Evolutionary conservation across 2,797 vertebrate genomes (phyloP).

Genomic region (Darevskia mixta): DNA sequence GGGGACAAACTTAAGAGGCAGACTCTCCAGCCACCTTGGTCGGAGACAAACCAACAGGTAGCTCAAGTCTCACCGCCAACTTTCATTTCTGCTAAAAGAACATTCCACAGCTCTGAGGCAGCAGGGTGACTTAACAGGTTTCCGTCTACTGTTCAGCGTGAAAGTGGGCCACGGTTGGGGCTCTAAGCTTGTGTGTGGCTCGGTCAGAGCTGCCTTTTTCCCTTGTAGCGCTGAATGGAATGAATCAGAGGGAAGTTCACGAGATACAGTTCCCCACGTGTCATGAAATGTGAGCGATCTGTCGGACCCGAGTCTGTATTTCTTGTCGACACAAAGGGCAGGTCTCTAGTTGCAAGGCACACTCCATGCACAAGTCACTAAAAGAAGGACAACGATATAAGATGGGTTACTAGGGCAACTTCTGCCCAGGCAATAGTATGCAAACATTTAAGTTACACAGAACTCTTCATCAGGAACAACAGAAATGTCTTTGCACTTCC

Average conservation of each 20-base stretch:
- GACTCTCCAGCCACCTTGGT: conserved; percentile 58
- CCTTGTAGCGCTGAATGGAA: conserved; percentile 75
- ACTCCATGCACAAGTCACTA: conserved; percentile 99
- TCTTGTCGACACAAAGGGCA: conserved; percentile 99
- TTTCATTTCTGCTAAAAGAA: conserved; percentile 61
- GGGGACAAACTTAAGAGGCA: conserved; percentile 12
- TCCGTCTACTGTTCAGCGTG: conserved; percentile 69
- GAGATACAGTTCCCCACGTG: conserved; percentile 74
- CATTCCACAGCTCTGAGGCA: conserved; percentile 61
- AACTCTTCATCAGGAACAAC: neutral
- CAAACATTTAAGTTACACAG: neutral
- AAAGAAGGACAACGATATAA: neutral
- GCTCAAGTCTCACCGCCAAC: conserved; percentile 50
- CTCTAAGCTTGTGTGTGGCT: conserved; percentile 66
- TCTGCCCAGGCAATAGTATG: neutral
- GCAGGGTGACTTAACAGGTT: conserved; percentile 71
- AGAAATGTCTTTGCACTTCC: no score
- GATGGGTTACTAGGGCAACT: neutral
- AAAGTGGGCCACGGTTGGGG: conserved; percentile 73
- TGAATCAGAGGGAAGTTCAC: conserved; percentile 71
- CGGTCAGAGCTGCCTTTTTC: conserved; percentile 72
- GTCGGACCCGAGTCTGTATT: conserved; percentile 96
- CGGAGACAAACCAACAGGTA: conserved; percentile 64
- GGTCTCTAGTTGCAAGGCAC: conserved; percentile 99
- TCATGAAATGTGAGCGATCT: conserved; percentile 99